A percentile compares a stretch with the other conserved stretches of the same genome.
phyloP scores from a whole-genome alignment of 2,797 vertebrate species.

The Cichlasoma orientale region DNA sequence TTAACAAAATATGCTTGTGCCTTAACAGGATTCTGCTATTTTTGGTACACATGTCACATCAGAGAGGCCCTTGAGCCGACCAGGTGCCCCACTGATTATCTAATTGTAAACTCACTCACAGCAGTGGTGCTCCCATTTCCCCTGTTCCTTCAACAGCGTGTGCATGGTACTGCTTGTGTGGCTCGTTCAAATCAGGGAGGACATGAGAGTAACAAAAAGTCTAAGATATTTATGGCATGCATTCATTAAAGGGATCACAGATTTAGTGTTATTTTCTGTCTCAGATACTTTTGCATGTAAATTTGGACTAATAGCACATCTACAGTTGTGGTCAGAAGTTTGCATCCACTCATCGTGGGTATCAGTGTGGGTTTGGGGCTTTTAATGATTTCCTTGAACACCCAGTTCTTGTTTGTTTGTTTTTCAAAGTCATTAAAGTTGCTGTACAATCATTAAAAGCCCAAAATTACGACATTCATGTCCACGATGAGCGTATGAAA shows the following conservation, averaged over 20 bases:
- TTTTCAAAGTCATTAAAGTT: background rate
- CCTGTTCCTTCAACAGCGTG: background rate
- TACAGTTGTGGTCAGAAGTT: background rate
- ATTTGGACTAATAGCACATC: background rate
- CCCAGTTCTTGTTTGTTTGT: background rate
- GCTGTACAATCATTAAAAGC: background rate
- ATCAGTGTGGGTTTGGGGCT: background rate
- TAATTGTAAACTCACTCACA: background rate
- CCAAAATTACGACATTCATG: background rate
- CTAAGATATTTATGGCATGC: background rate
- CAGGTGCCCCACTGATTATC: background rate
- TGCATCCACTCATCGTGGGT: background rate
- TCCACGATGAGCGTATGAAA: background rate
- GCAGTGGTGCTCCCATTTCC: background rate
- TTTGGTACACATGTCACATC: background rate
- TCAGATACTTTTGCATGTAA: background rate
- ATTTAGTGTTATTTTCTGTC: background rate
- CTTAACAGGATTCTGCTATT: background rate
- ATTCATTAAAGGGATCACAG: background rate
- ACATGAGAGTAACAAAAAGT: constrained; percentile 59
- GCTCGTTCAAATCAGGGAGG: constrained; percentile 30
- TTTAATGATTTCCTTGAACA: background rate
- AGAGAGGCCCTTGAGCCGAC: background rate
- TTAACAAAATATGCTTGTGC: background rate
- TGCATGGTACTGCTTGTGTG: constrained; percentile 40